Conservation (phyloP, 2,113 vertebrate species). For the Pongo pygmaeus region DNA sequence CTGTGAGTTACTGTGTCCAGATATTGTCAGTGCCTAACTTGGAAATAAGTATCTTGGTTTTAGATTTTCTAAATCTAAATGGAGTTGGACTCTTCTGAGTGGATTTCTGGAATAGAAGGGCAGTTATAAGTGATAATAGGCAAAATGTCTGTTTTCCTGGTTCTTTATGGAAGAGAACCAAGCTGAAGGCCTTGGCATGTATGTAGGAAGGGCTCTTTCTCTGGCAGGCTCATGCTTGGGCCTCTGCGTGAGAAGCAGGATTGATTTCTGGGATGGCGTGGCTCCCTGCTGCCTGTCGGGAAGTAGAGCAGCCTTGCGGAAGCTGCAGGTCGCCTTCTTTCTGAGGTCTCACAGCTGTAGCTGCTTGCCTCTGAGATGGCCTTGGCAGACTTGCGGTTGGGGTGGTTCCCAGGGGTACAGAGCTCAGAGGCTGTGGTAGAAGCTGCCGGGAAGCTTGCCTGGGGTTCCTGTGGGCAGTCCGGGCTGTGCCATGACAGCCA, state of each 20-base stretch:
- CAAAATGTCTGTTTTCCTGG: background rate
- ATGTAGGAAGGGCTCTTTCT: fast-evolving
- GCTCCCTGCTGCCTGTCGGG: background rate
- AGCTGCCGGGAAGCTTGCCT: fast-evolving
- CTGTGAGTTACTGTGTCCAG: background rate
- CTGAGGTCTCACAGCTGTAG: background rate
- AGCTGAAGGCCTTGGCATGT: no score
- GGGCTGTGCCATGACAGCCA: background rate
- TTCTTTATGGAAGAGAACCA: background rate
- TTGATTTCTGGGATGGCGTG: fast-evolving
- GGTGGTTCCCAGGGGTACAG: background rate
- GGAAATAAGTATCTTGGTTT: background rate
- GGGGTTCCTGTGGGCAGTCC: background rate
- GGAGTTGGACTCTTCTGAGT: background rate
- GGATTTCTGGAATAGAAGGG: background rate
- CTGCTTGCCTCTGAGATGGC: background rate
- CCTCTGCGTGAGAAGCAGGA: background rate
- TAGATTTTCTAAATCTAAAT: background rate
- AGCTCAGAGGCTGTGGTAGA: no score
- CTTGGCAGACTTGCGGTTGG: fast-evolving
- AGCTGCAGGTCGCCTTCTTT: background rate
- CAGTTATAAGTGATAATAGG: background rate
- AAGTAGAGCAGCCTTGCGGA: background rate
- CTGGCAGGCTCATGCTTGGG: background rate
- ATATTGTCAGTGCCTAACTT: background rate